phyloP scores from a whole-genome alignment of 2,797 vertebrate species.

The Scolopax rusticola region DNA sequence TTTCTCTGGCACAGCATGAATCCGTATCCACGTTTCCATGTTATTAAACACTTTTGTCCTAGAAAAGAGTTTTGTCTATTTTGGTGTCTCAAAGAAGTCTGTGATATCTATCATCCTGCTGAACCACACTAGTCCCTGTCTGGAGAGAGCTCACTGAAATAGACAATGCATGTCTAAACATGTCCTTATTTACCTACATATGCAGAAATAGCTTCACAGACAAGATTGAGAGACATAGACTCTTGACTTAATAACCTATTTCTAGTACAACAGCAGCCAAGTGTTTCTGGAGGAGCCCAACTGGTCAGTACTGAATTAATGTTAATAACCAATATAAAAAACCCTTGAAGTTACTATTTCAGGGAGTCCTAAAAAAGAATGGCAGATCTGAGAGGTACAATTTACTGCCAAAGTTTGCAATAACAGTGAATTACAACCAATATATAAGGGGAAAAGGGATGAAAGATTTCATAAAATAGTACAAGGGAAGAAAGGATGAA shows the following conservation, averaged over 20 bases:
- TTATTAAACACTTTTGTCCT: background rate
- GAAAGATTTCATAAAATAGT: no score
- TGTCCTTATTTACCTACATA: background rate
- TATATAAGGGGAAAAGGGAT: background rate
- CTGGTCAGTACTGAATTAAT: background rate
- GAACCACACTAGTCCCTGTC: background rate
- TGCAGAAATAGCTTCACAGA: background rate
- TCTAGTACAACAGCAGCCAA: background rate
- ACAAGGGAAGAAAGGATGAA: background rate
- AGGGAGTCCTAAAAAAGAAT: background rate
- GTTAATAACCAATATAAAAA: background rate
- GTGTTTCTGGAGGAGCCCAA: background rate
- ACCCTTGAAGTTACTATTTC: fast-evolving
- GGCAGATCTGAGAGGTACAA: background rate
- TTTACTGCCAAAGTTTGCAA: background rate
- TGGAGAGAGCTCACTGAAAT: background rate
- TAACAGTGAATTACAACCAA: background rate
- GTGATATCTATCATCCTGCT: background rate
- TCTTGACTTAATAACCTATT: background rate
- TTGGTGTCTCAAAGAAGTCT: background rate
- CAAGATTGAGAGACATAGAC: background rate
- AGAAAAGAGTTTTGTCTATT: background rate
- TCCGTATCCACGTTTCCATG: background rate
- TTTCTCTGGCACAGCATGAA: background rate
- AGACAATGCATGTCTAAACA: background rate